A percentile compares a stretch with the other conserved stretches of the same genome.
Conservation (phyloP, 2,888 invertebrate species). For the Phasia obesa region DNA sequence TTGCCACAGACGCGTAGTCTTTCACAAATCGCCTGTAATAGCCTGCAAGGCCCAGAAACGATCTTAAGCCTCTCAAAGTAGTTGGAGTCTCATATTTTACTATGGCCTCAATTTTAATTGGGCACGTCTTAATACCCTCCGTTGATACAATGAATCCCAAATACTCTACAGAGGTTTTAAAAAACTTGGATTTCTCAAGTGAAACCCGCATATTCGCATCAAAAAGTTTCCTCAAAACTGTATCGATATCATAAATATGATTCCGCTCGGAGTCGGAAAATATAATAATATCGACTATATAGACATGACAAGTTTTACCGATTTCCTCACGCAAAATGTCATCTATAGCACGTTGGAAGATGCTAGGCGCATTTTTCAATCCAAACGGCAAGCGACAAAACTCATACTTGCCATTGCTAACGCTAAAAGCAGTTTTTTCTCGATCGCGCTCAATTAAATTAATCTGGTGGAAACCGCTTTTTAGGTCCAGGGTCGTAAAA, state of each 20-base stretch:
- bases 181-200: constrained; percentile 57
- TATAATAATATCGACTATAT: constrained; percentile 55
- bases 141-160: constrained; percentile 40
- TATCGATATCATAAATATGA: constrained; percentile 49
- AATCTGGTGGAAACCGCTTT: constrained; percentile 65
- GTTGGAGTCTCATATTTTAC: constrained; percentile 31
- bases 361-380: constrained; percentile 50
- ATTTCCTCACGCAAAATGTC: constrained; percentile 55
- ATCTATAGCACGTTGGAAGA: constrained; percentile 57
- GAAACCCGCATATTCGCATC: constrained; percentile 64
- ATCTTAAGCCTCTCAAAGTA: constrained; percentile 29
- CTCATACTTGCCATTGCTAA: constrained; percentile 60
- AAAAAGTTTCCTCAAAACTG: constrained; percentile 46
- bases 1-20: constrained; percentile 69
- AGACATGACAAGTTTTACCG: constrained; percentile 50
- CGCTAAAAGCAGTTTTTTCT: constrained; percentile 46
- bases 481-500: constrained; percentile 50
- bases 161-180: constrained; percentile 32
- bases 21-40: constrained; percentile 38
- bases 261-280: constrained; percentile 47
- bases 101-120: constrained; percentile 32
- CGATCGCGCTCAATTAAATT: constrained; percentile 47
- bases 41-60: constrained; percentile 36
- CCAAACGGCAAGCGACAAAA: constrained; percentile 61
- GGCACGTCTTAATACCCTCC: too few relatives aligned